Evolutionary conservation across 2,888 invertebrate genomes (phyloP).

Genomic region (Sussaba pulchella): DNA sequence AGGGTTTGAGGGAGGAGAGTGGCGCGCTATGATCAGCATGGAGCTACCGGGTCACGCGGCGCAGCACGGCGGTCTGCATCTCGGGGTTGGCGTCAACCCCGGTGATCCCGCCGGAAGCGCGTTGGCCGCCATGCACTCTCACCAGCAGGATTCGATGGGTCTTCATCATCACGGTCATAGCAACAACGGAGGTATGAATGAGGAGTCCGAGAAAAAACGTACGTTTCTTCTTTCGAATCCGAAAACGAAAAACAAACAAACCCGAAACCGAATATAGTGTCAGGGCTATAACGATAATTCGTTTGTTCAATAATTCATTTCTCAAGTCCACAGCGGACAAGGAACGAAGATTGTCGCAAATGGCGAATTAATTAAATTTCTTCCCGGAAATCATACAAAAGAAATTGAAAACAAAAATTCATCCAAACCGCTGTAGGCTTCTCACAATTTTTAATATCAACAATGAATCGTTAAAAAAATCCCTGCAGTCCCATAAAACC

Average conservation of each 20-base stretch:
- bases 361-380: too few species aligned
- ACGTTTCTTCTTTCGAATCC: constrained; percentile 82
- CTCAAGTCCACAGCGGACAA: constrained; percentile 36
- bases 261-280: background rate
- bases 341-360: too few species aligned
- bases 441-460: background rate
- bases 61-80: constrained; percentile 82
- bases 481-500: too few species aligned
- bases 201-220: constrained; percentile 83
- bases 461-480: constrained; percentile 20
- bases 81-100: constrained; percentile 80
- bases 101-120: constrained; percentile 80
- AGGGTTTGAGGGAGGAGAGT: constrained; percentile 77
- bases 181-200: constrained; percentile 82
- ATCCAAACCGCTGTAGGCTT: constrained; percentile 53
- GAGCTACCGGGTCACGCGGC: constrained; percentile 82
- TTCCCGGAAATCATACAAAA: too few species aligned
- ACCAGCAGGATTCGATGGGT: constrained; percentile 81
- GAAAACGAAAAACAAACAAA: constrained; percentile 26
- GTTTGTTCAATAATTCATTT: background rate
- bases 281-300: background rate
- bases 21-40: constrained; percentile 83
- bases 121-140: constrained; percentile 80
- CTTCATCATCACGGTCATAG: constrained; percentile 82
- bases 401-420: constrained; percentile 6